Evolutionary conservation across 2,797 vertebrate genomes (phyloP).

Genomic region (Sparus aurata): DNA sequence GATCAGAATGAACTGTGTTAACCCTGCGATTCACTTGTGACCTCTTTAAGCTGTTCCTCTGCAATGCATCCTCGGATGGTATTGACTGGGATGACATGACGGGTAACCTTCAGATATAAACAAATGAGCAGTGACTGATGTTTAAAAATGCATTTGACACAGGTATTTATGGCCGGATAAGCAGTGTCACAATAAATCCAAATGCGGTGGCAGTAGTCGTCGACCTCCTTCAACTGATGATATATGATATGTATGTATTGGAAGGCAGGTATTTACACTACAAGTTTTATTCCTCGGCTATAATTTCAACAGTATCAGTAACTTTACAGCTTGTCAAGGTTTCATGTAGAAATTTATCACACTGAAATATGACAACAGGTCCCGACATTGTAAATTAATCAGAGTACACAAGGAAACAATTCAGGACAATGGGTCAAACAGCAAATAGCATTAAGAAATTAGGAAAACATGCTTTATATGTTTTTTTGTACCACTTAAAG

Average conservation of each 20-base stretch:
- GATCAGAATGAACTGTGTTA: neutral
- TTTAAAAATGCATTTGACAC: conserved; percentile 4
- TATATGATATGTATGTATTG: conserved; percentile 32
- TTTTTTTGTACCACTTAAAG: neutral
- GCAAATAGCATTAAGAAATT: neutral
- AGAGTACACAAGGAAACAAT: conserved; percentile 8
- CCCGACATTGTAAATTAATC: conserved; percentile 15
- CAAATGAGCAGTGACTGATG: neutral
- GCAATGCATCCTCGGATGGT: neutral
- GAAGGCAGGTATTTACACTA: conserved; percentile 17
- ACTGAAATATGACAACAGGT: conserved; percentile 52
- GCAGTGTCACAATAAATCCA: conserved; percentile 13
- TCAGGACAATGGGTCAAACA: conserved; percentile 11
- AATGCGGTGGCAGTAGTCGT: neutral
- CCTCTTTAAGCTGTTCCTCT: neutral
- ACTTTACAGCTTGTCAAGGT: conserved; percentile 43
- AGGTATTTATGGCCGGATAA: conserved; percentile 22
- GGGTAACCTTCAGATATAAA: neutral
- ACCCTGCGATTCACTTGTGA: neutral
- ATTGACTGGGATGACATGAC: neutral
- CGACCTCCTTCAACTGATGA: conserved; percentile 27
- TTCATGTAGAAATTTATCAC: conserved; percentile 65
- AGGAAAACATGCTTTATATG: too few species aligned
- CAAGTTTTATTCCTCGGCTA: conserved; percentile 37
- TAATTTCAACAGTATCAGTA: conserved; percentile 26